Evolutionary conservation across 2,797 vertebrate genomes (phyloP), one percentile per base, ranked within the genome.

Genomic region (Lacerta agilis): DNA sequence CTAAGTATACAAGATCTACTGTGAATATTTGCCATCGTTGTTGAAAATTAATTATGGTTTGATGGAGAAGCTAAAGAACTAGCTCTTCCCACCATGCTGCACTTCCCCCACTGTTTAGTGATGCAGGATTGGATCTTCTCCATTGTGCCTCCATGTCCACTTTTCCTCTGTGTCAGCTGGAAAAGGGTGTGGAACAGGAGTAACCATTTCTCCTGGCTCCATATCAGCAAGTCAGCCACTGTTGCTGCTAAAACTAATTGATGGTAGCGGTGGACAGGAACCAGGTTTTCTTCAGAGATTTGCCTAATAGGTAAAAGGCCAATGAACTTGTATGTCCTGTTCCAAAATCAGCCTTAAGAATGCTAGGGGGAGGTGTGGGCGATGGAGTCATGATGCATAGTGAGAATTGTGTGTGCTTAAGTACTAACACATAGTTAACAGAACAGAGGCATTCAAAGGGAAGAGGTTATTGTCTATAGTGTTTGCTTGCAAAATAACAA

Each of bases 401-500:
- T 79, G 15, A 64, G 27, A 6, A 33, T 66, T 2, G 2, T 77
- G 23, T 55, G 17, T 27, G 4, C 36, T 67, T 41, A 71, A 18
- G 55, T 23, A 17, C 27, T 72, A 85, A 86, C 78, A 81, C 75
- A 45, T 29, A 1, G 41, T 3, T 43, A 82, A 78, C 87, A 92
- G 45, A 20, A 85, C 64, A 79, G 0, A 0, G 1, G 0, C 0
- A 69, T 85, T 90, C 92, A 90, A 92, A 92, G 88, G 87, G 78
- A 83, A 90, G 88, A 89, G 58, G 64, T 71, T 94, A 55, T 91
- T 94, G 93, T 86, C 91, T 87, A 36, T 91, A 83, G 92, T 91
- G 85, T 94, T 96, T 89, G 90, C 91, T 93, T 41, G 36, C 88
- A 85, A 91, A 58, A 25, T 79, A 91, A 95, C 81, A 69, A 90